phyloP scores from a whole-genome alignment of 2,797 vertebrate genomes.

The Chloroceryle inda region DNA sequence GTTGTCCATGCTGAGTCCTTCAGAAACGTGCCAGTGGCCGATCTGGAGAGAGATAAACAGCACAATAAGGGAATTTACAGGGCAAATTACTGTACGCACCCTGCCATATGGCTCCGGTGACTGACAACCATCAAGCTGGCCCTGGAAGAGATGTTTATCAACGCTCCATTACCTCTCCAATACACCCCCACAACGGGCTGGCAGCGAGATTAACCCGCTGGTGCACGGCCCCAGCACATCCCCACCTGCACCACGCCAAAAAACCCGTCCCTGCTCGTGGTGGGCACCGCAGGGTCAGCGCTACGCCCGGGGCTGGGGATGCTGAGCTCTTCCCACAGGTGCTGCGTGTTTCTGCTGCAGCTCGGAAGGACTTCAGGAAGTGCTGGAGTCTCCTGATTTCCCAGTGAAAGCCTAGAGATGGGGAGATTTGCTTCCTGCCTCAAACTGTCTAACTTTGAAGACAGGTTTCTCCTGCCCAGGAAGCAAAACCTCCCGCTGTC shows the following conservation, averaged over 20 bases:
- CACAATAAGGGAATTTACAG: neutral
- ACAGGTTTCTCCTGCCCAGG: neutral
- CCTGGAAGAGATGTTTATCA: neutral
- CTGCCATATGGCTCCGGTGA: slow-evolving; percentile 22
- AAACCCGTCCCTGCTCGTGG: neutral
- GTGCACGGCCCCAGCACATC: neutral
- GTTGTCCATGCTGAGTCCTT: slow-evolving; percentile 95
- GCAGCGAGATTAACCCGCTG: neutral
- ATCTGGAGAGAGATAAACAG: slow-evolving; percentile 85
- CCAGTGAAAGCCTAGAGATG: neutral
- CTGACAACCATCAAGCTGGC: neutral
- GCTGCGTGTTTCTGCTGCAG: too few relatives aligned
- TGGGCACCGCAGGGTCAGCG: accelerated
- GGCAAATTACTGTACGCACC: neutral
- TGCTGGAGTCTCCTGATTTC: neutral
- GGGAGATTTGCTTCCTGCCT: neutral
- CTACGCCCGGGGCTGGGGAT: neutral
- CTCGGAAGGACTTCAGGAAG: neutral
- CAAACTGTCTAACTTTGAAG: neutral
- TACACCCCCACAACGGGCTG: neutral
- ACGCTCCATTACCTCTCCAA: slow-evolving; percentile 23
- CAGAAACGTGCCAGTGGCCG: slow-evolving; percentile 95
- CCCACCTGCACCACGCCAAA: neutral
- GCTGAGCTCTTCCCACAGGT: accelerated
- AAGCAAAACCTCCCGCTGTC: neutral